Conservation (phyloP, 2,113 vertebrate species). For the Pteronura brasiliensis region DNA sequence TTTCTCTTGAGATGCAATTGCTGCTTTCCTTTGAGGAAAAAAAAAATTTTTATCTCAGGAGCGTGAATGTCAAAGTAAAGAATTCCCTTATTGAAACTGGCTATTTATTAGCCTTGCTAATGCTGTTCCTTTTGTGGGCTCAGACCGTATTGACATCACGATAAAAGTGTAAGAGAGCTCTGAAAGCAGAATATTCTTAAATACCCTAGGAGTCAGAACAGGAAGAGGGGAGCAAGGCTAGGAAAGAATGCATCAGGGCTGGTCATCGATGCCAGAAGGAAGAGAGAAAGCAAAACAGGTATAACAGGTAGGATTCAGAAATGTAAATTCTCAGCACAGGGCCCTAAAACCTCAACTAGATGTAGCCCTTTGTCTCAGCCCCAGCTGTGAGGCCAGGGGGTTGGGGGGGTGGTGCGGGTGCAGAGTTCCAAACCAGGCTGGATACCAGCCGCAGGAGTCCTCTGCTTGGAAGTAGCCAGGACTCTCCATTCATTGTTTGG, state of each 20-base stretch:
- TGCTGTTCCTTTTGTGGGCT: background rate
- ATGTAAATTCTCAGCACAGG: background rate
- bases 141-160: background rate
- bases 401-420: fast-evolving
- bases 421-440: background rate
- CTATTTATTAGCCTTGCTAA: background rate
- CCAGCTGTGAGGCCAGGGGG: background rate
- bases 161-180: background rate
- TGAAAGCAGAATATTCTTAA: background rate
- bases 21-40: background rate
- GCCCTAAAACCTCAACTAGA: background rate
- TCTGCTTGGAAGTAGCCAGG: background rate
- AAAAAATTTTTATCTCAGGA: background rate
- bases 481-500: fast-evolving
- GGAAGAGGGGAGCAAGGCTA: background rate
- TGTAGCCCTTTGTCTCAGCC: background rate
- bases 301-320: background rate
- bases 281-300: background rate
- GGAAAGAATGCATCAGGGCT: background rate
- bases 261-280: background rate
- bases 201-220: background rate
- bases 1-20: background rate
- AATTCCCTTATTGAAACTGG: background rate
- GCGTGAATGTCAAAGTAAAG: background rate
- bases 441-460: fast-evolving